Conservation (phyloP, 2,797 vertebrate species). For the Bryconaethiops microstoma region DNA sequence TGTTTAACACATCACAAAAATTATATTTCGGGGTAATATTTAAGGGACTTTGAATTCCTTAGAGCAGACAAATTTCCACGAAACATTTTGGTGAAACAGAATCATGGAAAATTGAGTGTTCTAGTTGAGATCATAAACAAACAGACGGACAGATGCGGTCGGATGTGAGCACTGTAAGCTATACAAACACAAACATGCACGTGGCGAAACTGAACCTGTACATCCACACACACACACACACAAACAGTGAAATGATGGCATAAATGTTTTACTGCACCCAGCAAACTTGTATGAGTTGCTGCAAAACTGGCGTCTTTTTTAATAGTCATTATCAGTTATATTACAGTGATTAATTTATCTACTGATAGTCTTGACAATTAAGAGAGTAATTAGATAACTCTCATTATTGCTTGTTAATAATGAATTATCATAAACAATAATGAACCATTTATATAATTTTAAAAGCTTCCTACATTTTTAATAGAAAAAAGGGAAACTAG, state of each 20-base stretch:
- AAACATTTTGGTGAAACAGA: not conserved
- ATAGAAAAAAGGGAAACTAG: too few species aligned
- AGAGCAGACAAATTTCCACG: not conserved
- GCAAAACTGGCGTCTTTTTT: not conserved
- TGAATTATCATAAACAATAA: too few species aligned
- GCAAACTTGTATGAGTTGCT: not conserved
- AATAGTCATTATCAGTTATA: not conserved
- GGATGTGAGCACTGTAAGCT: not conserved
- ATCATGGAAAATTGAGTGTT: slow-evolving; percentile 10
- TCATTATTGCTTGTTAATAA: too few species aligned
- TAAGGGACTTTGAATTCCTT: not conserved
- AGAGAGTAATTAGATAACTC: too few species aligned
- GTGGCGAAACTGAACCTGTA: not conserved
- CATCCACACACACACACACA: not conserved
- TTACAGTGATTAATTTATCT: not conserved
- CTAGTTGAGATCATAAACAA: slow-evolving; percentile 28
- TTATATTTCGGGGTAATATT: not conserved
- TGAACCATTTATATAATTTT: too few species aligned
- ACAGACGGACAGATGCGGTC: not conserved
- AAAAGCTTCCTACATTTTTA: too few species aligned
- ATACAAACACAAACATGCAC: not conserved
- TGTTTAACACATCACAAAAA: too few species aligned
- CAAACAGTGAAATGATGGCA: not conserved
- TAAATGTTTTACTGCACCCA: not conserved
- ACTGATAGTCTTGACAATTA: too few species aligned